These are phyloP conservation scores for Cyprinodon brontotheroides DNA, from an alignment of 2,113 vertebrate genomes.

Conservation along the genomic window DNA sequence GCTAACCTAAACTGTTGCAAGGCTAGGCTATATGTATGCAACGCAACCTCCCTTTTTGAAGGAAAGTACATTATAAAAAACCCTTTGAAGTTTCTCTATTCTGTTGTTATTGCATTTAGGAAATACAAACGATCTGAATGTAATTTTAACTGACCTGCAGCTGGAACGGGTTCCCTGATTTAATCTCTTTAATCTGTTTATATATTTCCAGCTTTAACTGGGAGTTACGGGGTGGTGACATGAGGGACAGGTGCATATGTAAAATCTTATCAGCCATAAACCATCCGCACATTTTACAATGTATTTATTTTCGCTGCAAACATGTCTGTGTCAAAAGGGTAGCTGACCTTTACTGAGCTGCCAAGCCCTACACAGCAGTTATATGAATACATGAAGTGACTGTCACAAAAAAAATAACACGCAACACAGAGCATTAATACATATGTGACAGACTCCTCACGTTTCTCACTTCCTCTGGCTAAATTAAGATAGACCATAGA, in stretches of 20 bases:
- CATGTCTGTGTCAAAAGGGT: constrained; percentile 37
- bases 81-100: no score
- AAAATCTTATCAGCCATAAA: constrained; percentile 63
- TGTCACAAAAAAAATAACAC: no score
- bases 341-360: constrained; percentile 41
- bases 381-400: constrained; percentile 30
- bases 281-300: constrained; percentile 15
- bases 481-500: constrained; percentile 30
- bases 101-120: neutral
- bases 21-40: neutral
- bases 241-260: constrained; percentile 36
- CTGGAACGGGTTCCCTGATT: neutral
- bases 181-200: neutral
- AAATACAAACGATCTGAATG: neutral
- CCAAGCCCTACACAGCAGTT: constrained; percentile 53
- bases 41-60: neutral
- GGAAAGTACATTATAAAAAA: neutral
- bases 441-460: constrained; percentile 11
- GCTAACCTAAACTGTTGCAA: no score
- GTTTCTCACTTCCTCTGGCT: constrained; percentile 44
- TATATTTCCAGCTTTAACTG: neutral
- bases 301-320: constrained; percentile 15
- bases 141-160: neutral
- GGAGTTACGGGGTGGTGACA: constrained; percentile 52
- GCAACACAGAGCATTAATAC: constrained; percentile 1